Percentiles rank a stretch among this genome's conserved stretches.
These are phyloP conservation scores for Lepidonotus clava DNA, from an alignment of 2,888 invertebrate genomes.

Conservation along the genomic window DNA sequence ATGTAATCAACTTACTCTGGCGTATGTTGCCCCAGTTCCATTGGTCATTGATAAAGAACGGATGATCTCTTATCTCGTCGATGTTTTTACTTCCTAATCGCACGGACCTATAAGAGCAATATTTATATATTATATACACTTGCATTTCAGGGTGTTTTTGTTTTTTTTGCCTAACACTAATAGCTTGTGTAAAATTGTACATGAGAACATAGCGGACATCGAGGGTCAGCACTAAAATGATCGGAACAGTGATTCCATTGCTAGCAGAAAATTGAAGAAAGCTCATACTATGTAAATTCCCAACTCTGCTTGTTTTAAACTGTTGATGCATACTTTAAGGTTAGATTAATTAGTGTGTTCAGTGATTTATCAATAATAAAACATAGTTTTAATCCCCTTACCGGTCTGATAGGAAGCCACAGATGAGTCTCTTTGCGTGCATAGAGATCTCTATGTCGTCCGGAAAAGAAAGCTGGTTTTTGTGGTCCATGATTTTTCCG, in stretches of 20 bases:
- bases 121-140: neutral
- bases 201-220: too few relatives aligned
- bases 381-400: too few relatives aligned
- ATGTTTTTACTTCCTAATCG: constrained; percentile 95
- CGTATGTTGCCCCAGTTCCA: constrained; percentile 98
- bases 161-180: neutral
- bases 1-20: constrained; percentile 85
- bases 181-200: too few relatives aligned
- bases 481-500: constrained; percentile 99
- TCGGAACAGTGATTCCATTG: too few relatives aligned
- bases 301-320: too few relatives aligned
- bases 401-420: constrained; percentile 96
- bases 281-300: too few relatives aligned
- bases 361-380: too few relatives aligned
- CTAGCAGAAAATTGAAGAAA: too few relatives aligned
- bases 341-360: too few relatives aligned
- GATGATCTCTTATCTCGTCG: constrained; percentile 95
- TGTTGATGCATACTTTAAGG: too few relatives aligned
- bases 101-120: constrained; percentile 83
- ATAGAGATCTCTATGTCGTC: constrained; percentile 94
- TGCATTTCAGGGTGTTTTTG: neutral
- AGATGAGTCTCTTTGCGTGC: constrained; percentile 87
- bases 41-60: constrained; percentile 97
- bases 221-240: too few relatives aligned
- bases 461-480: constrained; percentile 96